Conservation (phyloP, 2,113 vertebrate species). For the Apistogramma diplotaenia region DNA sequence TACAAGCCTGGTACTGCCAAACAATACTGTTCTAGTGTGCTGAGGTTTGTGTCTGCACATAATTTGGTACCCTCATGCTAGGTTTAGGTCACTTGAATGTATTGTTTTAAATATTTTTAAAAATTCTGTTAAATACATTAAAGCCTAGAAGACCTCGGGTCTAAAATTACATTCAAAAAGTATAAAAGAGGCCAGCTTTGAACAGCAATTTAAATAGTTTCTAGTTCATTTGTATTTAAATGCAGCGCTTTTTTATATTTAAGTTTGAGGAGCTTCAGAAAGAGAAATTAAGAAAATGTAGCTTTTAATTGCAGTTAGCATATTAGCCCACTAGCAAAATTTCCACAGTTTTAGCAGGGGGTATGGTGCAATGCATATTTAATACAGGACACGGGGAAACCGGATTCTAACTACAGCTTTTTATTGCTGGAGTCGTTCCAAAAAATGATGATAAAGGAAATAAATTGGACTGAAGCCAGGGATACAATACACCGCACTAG, state of each 20-base stretch:
- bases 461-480: no score
- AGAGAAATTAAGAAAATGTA: no score
- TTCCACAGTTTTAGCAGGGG: no score
- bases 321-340: no score
- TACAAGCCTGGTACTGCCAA: slow-evolving; percentile 43
- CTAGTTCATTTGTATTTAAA: background rate
- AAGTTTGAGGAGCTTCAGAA: no score
- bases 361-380: no score
- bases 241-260: background rate
- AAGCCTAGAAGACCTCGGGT: background rate
- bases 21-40: slow-evolving; percentile 30
- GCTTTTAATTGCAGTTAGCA: no score
- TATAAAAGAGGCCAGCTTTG: background rate
- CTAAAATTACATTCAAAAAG: background rate
- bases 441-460: no score
- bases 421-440: no score
- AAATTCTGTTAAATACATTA: background rate
- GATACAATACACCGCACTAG: no score
- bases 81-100: background rate
- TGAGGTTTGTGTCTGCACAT: background rate
- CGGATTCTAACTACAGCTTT: no score
- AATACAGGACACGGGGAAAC: no score
- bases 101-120: slow-evolving; percentile 13
- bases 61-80: background rate
- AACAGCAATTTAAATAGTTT: background rate